Evolutionary conservation across 2,797 vertebrate species (phyloP).

Genomic region (Tauraco hartlaubi): DNA sequence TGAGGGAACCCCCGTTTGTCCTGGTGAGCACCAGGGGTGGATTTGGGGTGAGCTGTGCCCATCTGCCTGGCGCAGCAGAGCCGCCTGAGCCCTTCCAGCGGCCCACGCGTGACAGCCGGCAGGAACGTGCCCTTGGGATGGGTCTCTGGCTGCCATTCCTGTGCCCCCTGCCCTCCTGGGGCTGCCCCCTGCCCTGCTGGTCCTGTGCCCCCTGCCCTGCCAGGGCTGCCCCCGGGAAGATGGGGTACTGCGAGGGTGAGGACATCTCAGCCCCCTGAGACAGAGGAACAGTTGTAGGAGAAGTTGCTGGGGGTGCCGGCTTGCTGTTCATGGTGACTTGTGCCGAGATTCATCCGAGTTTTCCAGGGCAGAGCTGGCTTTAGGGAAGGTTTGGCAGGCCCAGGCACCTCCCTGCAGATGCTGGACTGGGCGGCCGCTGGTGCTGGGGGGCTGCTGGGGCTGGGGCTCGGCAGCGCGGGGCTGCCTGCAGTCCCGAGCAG

Average conservation of each 20-base stretch:
- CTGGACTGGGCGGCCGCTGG: too few species aligned
- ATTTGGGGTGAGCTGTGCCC: rapidly evolving
- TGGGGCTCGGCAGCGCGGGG: rapidly evolving
- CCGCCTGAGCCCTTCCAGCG: background rate
- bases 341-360: rapidly evolving
- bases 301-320: background rate
- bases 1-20: background rate
- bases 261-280: background rate
- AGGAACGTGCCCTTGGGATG: background rate
- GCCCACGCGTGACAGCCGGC: rapidly evolving
- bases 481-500: background rate
- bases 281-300: too few species aligned
- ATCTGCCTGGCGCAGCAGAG: background rate
- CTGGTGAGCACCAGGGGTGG: rapidly evolving
- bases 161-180: too few species aligned
- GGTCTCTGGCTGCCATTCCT: background rate
- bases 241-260: rapidly evolving
- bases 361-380: background rate
- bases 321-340: rapidly evolving
- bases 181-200: too few species aligned
- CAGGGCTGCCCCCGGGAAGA: background rate
- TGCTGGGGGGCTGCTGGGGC: background rate
- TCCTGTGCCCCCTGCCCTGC: too few species aligned
- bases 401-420: background rate
- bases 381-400: background rate